phyloP scores from a whole-genome alignment of 2,888 invertebrate genomes.

The Watsonalla cultraria region DNA sequence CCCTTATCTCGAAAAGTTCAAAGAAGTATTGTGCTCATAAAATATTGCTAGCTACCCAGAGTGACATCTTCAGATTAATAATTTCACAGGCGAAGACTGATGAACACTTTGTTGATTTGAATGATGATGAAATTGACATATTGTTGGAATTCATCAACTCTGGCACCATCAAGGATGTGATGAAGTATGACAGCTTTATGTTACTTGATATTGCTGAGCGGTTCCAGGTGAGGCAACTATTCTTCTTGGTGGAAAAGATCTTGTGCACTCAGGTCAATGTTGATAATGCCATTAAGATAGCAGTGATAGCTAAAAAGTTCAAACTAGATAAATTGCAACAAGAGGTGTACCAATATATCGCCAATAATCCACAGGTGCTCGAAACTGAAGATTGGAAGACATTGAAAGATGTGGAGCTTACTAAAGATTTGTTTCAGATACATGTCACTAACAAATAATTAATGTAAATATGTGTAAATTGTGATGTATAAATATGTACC shows the following conservation, averaged over 20 bases:
- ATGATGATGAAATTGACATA: constrained; percentile 49
- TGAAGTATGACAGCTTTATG: constrained; percentile 39
- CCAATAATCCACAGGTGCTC: constrained; percentile 45
- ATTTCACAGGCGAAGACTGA: constrained; percentile 32
- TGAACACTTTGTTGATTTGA: constrained; percentile 36
- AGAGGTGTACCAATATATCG: constrained; percentile 48
- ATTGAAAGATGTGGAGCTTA: constrained; percentile 49
- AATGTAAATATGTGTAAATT: too few relatives aligned
- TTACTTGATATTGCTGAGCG: constrained; percentile 46
- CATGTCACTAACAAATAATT: constrained; percentile 3
- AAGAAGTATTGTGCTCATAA: constrained; percentile 49
- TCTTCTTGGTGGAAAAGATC: constrained; percentile 35
- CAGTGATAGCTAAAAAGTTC: constrained; percentile 51
- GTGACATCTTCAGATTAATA: constrained; percentile 41
- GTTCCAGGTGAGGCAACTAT: constrained; percentile 42
- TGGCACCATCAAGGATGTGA: constrained; percentile 46
- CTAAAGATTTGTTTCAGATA: constrained; percentile 47
- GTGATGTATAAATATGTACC: too few relatives aligned
- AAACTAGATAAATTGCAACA: constrained; percentile 37
- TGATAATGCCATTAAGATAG: constrained; percentile 53
- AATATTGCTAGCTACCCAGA: constrained; percentile 53
- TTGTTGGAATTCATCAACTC: constrained; percentile 56
- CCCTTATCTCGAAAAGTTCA: constrained; percentile 36
- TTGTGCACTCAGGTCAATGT: constrained; percentile 43
- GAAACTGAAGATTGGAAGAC: constrained; percentile 50